phyloP scores from a whole-genome alignment of 2,888 invertebrate species.

The Dioctria linearis region DNA sequence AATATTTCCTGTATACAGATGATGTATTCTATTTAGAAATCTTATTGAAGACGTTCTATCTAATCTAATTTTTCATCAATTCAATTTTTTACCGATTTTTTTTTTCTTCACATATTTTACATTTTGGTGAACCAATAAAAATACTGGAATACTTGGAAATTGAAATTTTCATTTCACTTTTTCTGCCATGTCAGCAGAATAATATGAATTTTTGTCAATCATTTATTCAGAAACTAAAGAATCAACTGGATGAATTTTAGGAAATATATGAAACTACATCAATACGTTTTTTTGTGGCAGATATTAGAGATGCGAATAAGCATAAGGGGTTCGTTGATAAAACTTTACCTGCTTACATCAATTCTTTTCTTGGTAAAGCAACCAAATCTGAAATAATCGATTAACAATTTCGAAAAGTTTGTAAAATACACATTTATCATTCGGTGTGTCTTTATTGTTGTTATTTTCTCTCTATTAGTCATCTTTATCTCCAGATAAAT shows the following conservation, averaged over 20 bases:
- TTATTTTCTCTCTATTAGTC: background rate
- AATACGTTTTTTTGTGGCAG: too few relatives aligned
- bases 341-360: conserved; percentile 61
- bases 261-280: too few relatives aligned
- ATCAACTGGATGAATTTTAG: too few relatives aligned
- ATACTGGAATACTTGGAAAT: conserved; percentile 65
- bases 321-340: too few relatives aligned
- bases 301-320: too few relatives aligned
- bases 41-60: too few relatives aligned
- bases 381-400: conserved; percentile 58
- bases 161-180: conserved; percentile 61
- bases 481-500: conserved; percentile 64
- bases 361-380: conserved; percentile 58
- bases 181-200: conserved; percentile 63
- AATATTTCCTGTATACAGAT: too few relatives aligned
- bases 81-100: too few relatives aligned
- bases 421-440: conserved; percentile 68
- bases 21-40: too few relatives aligned
- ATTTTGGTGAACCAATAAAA: conserved; percentile 66
- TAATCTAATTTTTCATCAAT: too few relatives aligned
- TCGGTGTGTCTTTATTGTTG: conserved; percentile 63
- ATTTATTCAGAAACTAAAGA: too few relatives aligned
- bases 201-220: conserved; percentile 66
- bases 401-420: conserved; percentile 66
- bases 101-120: conserved; percentile 64